Percentiles rank a stretch among this genome's conserved stretches.
phyloP scores from a whole-genome alignment of 2,113 vertebrate genomes.

The Balaeniceps rex region DNA sequence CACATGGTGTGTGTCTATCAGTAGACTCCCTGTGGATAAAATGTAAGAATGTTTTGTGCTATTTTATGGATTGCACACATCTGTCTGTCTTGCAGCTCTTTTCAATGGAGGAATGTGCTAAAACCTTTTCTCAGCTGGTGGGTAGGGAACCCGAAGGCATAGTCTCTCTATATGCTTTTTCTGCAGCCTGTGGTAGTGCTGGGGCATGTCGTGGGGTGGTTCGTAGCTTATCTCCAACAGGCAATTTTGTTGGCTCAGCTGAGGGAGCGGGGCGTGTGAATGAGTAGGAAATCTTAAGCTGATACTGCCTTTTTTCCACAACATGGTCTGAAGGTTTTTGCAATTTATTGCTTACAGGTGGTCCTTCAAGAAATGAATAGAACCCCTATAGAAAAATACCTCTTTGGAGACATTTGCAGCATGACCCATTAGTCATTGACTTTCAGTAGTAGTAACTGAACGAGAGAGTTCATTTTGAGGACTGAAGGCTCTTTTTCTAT shows the following conservation, averaged over 20 bases:
- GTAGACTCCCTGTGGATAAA: neutral
- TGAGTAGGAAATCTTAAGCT: neutral
- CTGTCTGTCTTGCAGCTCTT: neutral
- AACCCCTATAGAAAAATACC: neutral
- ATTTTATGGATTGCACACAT: neutral
- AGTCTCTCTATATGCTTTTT: neutral
- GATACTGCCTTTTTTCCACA: neutral
- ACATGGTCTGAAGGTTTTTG: neutral
- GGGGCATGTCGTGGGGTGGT: fast-evolving
- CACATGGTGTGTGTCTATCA: neutral
- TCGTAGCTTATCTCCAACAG: neutral
- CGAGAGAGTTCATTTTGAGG: neutral
- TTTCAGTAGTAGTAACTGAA: neutral
- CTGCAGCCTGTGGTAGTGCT: neutral
- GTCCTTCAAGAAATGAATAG: neutral
- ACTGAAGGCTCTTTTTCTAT: neutral
- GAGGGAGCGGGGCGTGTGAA: neutral
- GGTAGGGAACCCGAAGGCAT: neutral
- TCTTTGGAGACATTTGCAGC: neutral
- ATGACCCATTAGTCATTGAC: neutral
- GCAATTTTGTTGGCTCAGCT: neutral
- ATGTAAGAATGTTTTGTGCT: neutral
- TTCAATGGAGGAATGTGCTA: neutral
- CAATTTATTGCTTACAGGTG: neutral
- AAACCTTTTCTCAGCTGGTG: neutral